Evolutionary conservation across 2,888 invertebrate genomes (phyloP).

Genomic region (Boloria selene): DNA sequence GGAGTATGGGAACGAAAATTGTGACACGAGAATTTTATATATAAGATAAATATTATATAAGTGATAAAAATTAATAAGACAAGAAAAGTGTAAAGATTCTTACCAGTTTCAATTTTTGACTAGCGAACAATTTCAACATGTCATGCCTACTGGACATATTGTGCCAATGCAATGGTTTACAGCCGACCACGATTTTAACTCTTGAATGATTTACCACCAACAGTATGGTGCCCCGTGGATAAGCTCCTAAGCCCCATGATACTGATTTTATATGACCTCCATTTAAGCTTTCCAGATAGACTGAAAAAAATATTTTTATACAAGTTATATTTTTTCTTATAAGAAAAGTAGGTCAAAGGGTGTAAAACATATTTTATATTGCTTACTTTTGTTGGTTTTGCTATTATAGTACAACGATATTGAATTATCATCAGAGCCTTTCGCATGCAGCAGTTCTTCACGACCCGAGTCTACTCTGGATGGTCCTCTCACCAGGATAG

Average conservation of each 20-base stretch:
- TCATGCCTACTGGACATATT: constrained; percentile 82
- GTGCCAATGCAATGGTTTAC: constrained; percentile 84
- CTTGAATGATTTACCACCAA: constrained; percentile 82
- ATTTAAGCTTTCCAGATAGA: constrained; percentile 85
- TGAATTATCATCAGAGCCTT: constrained; percentile 60
- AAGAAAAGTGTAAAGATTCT: constrained; percentile 52
- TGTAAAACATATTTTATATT: not conserved
- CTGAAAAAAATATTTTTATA: constrained; percentile 59
- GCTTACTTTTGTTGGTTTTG: constrained; percentile 67
- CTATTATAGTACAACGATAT: constrained; percentile 65
- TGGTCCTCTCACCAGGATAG: constrained; percentile 62
- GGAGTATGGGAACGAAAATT: no score
- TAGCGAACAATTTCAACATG: constrained; percentile 79
- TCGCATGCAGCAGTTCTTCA: constrained; percentile 64
- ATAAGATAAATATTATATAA: no score
- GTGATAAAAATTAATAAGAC: not conserved
- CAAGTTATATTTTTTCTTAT: no score
- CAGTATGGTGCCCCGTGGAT: constrained; percentile 79
- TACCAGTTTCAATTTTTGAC: constrained; percentile 81
- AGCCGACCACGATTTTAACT: constrained; percentile 85
- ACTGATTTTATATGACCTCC: constrained; percentile 82
- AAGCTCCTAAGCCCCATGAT: constrained; percentile 83
- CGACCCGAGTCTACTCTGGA: constrained; percentile 54
- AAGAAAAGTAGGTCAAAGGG: no score
- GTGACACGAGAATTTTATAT: no score